Percentiles rank a stretch among this genome's conserved stretches.
These are phyloP conservation scores for Alouatta palliata DNA, from an alignment of 2,113 vertebrate species.

Conservation along the genomic window DNA sequence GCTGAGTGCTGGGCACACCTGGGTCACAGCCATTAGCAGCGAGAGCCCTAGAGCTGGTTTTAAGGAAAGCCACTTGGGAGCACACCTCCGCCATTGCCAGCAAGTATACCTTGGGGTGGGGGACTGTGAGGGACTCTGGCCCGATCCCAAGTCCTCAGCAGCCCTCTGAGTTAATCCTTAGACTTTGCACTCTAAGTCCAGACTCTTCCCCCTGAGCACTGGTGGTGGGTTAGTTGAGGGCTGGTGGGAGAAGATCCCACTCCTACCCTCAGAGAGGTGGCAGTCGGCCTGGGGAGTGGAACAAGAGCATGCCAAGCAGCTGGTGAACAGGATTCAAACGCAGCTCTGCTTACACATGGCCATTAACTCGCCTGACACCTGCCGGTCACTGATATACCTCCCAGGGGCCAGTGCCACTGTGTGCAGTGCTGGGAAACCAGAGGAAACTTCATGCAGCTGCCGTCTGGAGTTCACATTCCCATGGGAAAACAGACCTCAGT, in stretches of 20 bases:
- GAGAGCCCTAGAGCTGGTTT: neutral
- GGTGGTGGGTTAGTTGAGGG: neutral
- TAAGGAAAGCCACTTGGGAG: neutral
- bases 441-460: neutral
- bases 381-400: neutral
- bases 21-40: neutral
- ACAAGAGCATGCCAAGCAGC: neutral
- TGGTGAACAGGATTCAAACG: neutral
- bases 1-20: neutral
- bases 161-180: neutral
- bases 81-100: neutral
- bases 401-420: neutral
- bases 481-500: neutral
- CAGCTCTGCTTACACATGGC: fast-evolving
- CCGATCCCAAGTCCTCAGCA: neutral
- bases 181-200: neutral
- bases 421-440: neutral
- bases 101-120: neutral
- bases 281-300: neutral
- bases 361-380: fast-evolving
- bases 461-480: neutral
- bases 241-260: neutral
- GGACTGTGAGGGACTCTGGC: neutral
- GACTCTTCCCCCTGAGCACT: neutral
- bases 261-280: neutral